Percentiles rank a stretch among this genome's conserved stretches.
These are phyloP conservation scores for Diceros bicornis DNA, from an alignment of 2,797 vertebrate species.

Conservation along the genomic window DNA sequence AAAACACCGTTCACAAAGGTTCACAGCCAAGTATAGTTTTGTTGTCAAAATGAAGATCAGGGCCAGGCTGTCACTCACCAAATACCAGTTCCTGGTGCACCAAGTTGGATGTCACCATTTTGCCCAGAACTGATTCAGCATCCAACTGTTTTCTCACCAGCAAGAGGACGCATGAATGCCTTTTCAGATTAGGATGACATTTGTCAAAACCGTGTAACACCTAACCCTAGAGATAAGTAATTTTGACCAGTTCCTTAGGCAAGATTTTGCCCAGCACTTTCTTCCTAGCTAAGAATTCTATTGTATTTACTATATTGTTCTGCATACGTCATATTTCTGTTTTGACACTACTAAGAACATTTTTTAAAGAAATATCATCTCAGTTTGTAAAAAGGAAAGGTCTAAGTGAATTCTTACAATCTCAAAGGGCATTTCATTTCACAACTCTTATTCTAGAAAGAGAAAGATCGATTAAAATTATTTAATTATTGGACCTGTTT, in stretches of 20 bases:
- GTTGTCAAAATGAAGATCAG: constrained; percentile 47
- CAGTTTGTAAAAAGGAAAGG: neutral
- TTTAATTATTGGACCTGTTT: constrained; percentile 12
- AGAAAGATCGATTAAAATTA: neutral
- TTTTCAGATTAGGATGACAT: neutral
- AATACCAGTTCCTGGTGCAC: neutral
- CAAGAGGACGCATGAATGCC: neutral
- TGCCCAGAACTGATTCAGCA: neutral
- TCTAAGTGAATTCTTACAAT: neutral
- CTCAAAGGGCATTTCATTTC: neutral
- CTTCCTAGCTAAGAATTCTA: neutral
- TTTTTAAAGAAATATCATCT: constrained; percentile 37
- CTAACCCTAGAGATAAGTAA: neutral
- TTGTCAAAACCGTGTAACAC: neutral
- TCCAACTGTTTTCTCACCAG: neutral
- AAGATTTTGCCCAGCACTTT: neutral
- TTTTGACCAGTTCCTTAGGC: neutral
- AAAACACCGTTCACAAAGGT: constrained; percentile 30
- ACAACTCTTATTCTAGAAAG: constrained; percentile 27
- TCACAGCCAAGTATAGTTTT: neutral
- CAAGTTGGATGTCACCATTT: neutral
- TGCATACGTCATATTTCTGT: neutral
- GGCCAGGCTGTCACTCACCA: neutral
- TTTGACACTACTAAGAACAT: neutral
- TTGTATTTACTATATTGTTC: neutral